Evolutionary conservation across 2,888 invertebrate genomes (phyloP), one percentile per base, ranked within the genome.

Genomic region (Tetropium fuscum): DNA sequence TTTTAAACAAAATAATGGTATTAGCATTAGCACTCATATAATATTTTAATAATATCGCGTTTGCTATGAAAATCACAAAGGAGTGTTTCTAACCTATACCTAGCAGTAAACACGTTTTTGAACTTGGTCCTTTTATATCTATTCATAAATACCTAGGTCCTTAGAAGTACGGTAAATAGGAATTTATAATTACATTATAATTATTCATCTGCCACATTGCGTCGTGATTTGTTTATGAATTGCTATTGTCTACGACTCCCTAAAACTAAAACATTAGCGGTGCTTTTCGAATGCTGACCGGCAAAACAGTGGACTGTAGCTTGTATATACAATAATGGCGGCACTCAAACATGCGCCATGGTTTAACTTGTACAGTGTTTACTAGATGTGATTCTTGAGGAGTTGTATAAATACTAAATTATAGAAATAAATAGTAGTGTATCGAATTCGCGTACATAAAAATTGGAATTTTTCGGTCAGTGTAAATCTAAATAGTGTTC

Each of bases 311-410:
- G 73, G 72, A 69, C 77, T 74, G 69, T 62, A 66, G 48, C 56
- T 63, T 58, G 67, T 69, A 69, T 66, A 71, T 68, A 72, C 70
- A 74, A 79, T 76, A 80, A 78, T 78, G 78, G 78, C 78, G 80
- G 78, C 74, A 75, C 71, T 70, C 73, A 78, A 79, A 80, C 78
- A 80, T 80, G 78, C 81, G 82, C 82, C 74, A 73, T 74, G 78
- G 80, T 82, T 80, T 71, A 67, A 72, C 74, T 80, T 78, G 76
- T 77, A 51, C 40, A 80, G 84, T 85, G 84, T 84, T 84, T 84
- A 83, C 81, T 82, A 77, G 80, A 81, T 83, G 74, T 75, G 79
- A 77, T 77, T 77, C 76, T 79, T 80, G 80, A 80, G 81, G 77
- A 79, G 81, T 80, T 80, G 76, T 74, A 74, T 77, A 76, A n/a